phyloP scores from a whole-genome alignment of 2,113 vertebrate genomes.

The Ciconia stormi region DNA sequence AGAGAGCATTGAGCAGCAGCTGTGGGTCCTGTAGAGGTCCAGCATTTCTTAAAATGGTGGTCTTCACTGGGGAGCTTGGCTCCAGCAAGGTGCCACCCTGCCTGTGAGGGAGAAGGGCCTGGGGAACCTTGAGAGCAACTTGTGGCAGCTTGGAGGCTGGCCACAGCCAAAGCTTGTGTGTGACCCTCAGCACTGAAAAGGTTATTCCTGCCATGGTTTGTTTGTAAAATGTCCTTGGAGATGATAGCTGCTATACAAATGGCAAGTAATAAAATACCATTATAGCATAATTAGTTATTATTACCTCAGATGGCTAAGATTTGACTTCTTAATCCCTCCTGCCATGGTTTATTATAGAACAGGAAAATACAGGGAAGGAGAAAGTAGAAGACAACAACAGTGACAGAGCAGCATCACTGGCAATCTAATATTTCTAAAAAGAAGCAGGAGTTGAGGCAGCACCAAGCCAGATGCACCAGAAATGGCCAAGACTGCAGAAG shows the following conservation, averaged over 20 bases:
- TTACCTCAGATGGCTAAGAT: not conserved
- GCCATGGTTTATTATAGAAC: not conserved
- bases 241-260: not conserved
- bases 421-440: not conserved
- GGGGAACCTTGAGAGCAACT: not conserved
- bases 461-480: not conserved
- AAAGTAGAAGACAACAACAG: not conserved
- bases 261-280: not conserved
- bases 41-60: not conserved
- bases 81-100: not conserved
- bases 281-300: not conserved
- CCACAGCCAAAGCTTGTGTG: not conserved
- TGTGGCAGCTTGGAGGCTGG: not conserved
- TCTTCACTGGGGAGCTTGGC: not conserved
- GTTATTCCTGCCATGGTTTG: not conserved
- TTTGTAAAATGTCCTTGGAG: not conserved
- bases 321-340: not conserved
- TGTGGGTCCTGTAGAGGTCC: rapidly evolving
- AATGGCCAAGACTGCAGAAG: not conserved
- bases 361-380: not conserved
- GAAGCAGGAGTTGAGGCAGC: not conserved
- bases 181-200: not conserved
- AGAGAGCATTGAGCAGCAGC: rapidly evolving
- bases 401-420: not conserved
- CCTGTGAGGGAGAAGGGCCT: not conserved